Evolutionary conservation across 2,888 invertebrate genomes (phyloP), one percentile per base, ranked within the genome.

Genomic region (Stictocephala bisonia): DNA sequence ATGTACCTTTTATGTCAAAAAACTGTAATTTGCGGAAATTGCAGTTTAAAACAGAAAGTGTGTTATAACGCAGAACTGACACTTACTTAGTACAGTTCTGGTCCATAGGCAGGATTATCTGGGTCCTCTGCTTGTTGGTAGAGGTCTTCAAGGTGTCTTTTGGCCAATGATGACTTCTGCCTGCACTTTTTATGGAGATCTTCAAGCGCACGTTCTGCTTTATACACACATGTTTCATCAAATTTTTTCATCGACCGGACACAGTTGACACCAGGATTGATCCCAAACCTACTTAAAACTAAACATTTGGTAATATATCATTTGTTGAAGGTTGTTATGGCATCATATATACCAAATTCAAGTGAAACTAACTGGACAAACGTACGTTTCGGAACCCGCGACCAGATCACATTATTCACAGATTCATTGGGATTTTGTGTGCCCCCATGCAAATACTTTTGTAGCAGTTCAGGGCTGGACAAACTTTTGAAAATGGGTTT

Each of bases 401-500:
- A 41, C 67, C 48, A 67, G 15, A 68, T 68, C 2, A 68, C 27
- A n/a, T 27, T 18, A 31, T 68, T 68, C 13, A 67, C 26, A 18
- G 20, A 67, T 48, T 67, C 67, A 2, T 29, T 67, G 1, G 67
- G 26, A 18, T 67, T 67, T 24, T 67, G 20, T 1, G 24, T 67
- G 7, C 50, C 27, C 1, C 41, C 44, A 66, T 56, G 66, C 20
- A 66, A 41, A 22, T 22, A 66, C 20, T 66, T 66, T 18, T 20
- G 13, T 6, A 68, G 50, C 1, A 68, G 68, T n/a, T 6, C 27
- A 20, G 69, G 18, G 29, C 31, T 22, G 20, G 35, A 15, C 53
- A 69, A 51, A 44, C 48, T 51, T 35, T 18, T 50, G 20, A 51
- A 69, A 20, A 50, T 69, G n/a, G 9, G 67, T 26, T 67, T 48